Percentiles rank a stretch among this genome's conserved stretches.
Conservation (phyloP, 2,888 invertebrate species). For the Thera obeliscata region DNA sequence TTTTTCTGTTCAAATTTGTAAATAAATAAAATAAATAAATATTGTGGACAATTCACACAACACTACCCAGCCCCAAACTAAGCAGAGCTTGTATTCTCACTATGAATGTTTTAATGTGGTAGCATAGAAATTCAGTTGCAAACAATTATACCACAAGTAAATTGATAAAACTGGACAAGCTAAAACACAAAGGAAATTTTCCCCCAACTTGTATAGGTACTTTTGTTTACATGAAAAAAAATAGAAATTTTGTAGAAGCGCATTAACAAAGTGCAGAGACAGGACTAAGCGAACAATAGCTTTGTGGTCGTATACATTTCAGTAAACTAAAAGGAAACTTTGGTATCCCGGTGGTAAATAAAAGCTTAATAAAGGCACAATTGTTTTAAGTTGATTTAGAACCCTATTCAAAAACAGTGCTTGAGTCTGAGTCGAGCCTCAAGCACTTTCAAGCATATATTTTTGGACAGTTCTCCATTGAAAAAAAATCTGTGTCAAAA, state of each 20-base stretch:
- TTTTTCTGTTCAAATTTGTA: too few relatives aligned
- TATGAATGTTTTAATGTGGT: background rate
- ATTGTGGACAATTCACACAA: too few relatives aligned
- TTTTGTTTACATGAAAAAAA: constrained; percentile 20
- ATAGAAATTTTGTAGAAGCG: constrained; percentile 22
- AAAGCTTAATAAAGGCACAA: constrained; percentile 13
- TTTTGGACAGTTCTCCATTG: too few relatives aligned
- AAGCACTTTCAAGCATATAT: too few relatives aligned
- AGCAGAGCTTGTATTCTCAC: too few relatives aligned
- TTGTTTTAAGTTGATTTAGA: constrained; percentile 9
- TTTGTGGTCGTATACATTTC: constrained; percentile 28
- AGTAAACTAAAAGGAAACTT: constrained; percentile 20
- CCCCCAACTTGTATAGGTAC: background rate
- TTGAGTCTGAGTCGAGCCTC: too few relatives aligned
- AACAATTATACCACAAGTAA: background rate
- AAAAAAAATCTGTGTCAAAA: too few relatives aligned
- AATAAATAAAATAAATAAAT: too few relatives aligned
- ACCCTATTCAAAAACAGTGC: too few relatives aligned
- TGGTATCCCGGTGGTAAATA: constrained; percentile 14
- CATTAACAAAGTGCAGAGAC: constrained; percentile 25
- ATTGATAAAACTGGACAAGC: background rate
- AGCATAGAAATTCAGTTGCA: background rate
- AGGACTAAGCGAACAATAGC: constrained; percentile 30
- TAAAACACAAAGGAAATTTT: constrained; percentile 6
- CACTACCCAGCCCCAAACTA: too few relatives aligned